Evolutionary conservation across 2,113 vertebrate species (phyloP).

Genomic region (Nesoenas mayeri): DNA sequence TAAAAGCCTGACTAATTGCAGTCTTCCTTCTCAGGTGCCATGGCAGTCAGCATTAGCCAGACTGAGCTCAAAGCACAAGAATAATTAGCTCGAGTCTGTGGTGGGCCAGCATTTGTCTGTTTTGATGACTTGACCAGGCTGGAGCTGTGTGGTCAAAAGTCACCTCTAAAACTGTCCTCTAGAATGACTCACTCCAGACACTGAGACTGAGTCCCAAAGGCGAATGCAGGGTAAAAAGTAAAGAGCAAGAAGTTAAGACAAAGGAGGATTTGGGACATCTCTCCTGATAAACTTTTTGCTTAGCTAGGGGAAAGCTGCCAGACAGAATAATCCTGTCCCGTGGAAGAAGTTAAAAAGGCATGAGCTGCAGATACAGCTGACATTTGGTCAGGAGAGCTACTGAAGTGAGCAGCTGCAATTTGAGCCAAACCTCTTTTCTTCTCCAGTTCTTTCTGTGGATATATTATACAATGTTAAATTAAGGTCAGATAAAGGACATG

Average conservation of each 20-base stretch:
- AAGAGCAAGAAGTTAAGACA: background rate
- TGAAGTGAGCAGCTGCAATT: conserved; percentile 3
- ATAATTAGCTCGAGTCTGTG: background rate
- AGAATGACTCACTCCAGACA: background rate
- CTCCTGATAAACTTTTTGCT: background rate
- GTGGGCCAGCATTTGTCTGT: background rate
- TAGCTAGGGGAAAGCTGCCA: background rate
- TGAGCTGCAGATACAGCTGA: background rate
- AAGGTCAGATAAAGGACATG: conserved; percentile 49
- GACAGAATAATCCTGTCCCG: background rate
- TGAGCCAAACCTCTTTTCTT: background rate
- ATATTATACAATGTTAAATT: conserved; percentile 11
- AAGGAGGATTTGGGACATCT: background rate
- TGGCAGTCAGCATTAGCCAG: background rate
- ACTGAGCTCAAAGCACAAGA: background rate
- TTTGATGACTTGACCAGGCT: background rate
- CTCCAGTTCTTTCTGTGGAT: background rate
- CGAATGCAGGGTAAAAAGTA: background rate
- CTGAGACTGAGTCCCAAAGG: background rate
- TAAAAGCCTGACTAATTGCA: background rate
- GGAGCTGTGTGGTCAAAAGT: background rate
- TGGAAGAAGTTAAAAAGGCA: background rate
- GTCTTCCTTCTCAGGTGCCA: background rate
- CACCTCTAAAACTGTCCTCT: background rate
- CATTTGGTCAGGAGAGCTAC: background rate